Conservation (phyloP, 2,888 invertebrate genomes). For the Pseudolycoriella hygida region DNA sequence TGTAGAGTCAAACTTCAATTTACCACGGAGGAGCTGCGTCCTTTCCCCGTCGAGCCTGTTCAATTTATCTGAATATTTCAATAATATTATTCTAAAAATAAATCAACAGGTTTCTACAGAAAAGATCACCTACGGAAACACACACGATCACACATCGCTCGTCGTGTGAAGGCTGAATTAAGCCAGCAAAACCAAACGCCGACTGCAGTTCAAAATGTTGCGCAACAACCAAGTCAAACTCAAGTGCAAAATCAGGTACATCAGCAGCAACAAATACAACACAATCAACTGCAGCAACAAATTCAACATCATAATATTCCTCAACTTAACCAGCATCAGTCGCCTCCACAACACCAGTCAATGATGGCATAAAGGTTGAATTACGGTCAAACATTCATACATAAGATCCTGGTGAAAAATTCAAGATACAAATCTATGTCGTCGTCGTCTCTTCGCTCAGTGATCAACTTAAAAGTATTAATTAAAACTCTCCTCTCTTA, state of each 20-base stretch:
- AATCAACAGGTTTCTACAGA: slow-evolving; percentile 58
- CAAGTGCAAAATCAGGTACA: slow-evolving; percentile 26
- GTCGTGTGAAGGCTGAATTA: slow-evolving; percentile 68
- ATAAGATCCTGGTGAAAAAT: no score
- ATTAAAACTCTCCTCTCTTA: no score
- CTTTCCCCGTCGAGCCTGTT: neutral
- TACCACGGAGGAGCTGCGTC: neutral
- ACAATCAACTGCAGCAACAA: slow-evolving; percentile 9
- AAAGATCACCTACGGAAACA: slow-evolving; percentile 77
- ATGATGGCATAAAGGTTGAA: no score
- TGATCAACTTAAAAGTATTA: no score
- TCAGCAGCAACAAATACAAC: slow-evolving; percentile 11
- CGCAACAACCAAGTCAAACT: slow-evolving; percentile 14
- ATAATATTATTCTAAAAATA: neutral
- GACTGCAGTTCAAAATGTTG: slow-evolving; percentile 11
- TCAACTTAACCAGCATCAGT: neutral
- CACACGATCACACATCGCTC: slow-evolving; percentile 67
- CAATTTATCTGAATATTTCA: slow-evolving; percentile 15
- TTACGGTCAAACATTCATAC: no score
- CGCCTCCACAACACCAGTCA: neutral
- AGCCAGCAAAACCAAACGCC: slow-evolving; percentile 38
- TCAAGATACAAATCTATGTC: no score
- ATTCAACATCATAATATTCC: neutral
- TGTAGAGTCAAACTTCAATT: no score
- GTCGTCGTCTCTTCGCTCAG: no score